Base-by-base conservation (phyloP, 2,888 invertebrate genomes). In the Perizoma flavofasciatum region DNA sequence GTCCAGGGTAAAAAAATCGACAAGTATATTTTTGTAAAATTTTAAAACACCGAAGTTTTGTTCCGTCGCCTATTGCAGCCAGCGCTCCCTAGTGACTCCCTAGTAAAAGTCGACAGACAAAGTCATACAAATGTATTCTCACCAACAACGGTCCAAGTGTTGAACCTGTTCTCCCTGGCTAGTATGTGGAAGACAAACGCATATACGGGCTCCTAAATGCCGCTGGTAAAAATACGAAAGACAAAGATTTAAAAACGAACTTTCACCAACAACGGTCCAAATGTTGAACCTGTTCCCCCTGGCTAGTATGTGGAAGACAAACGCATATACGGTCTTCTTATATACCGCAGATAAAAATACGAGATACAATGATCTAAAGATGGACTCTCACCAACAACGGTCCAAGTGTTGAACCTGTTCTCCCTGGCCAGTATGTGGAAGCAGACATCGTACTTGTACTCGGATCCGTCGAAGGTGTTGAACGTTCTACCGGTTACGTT, bases 401-500 rank as follows among this genome's bases (percentile, higher is more conserved):
- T 93, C 96, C 97, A 97, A 41, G 94, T 92, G 48, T 94, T 93
- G 62, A 93, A 86, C 7, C 93, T 85, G 70, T 95, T 92, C 80
- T 97, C 96, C 59, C 96, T 89, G 0, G 95, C 96, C 44, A 96
- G 84, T 47, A 96, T 93, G 81, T 97, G 97, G 87, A 95, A 95
- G 82, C 97, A 97, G 10, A 96, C 93, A 69, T 97, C 96, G 71
- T 96, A 96, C 71, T 96, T 96, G 79, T 95, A 97, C 74, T 96
- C 95, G 0, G 94, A 91, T 10, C 95, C 94, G 79, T 97, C 97
- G 74, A 97, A 97, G 0, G 97, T 97, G 67, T 93, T 95, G 77
- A 97, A 95, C 0, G 95, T 95, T 55, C 95, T 94, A 0, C 96
- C 96, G 0, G 95, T 95, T n/a, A 97, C 88, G 73, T 94, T 94